Evolutionary conservation across 2,113 vertebrate species (phyloP), one percentile per base, ranked within the genome.

Genomic region (Salvelinus alpinus): DNA sequence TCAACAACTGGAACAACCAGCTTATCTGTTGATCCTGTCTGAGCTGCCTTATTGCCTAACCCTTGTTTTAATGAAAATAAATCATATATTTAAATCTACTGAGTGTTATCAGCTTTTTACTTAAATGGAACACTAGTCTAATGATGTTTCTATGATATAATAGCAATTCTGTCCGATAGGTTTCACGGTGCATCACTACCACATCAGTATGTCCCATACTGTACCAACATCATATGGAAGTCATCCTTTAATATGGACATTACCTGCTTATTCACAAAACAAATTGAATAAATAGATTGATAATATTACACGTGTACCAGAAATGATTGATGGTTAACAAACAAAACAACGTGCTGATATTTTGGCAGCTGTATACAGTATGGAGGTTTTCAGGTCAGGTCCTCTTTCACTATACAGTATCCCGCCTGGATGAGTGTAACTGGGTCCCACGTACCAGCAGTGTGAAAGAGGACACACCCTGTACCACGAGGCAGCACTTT

Each of bases 11-110:
- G 73, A 85, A 73, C 75, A 75, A 72, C 73, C 78, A 80, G 80
- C 86, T 87, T 71, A 82, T 78, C 75, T 66, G 4, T 80, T 88
- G 70, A 88, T 89, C 79, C 79, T 20, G 82, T 88, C 80, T 83
- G 75, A 87, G 77, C 78, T 80, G 82, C 48, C 71, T 76, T 82
- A 78, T 22, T 9, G 66, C 75, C 27, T 20, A 31, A 87, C 84
- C 81, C 74, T 80, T 77, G 84, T 80, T 78, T 84, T 31, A 54
- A 72, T 44, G 9, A 11, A 9, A 3, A 44, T 12, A 44, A 44
- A 44, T 72, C 83, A 78, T 62, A 73, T 51, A 70, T n/a, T 72
- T n/a, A 73, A 70, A 82, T 78, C 60, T 73, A 48, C 48, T 9
- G 11, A 13, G 18, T 67, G 31, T 6, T 47, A 47, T 18, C 38